These are phyloP conservation scores for Galaxias olidus DNA, from an alignment of 2,797 vertebrate genomes.

Conservation along the genomic window DNA sequence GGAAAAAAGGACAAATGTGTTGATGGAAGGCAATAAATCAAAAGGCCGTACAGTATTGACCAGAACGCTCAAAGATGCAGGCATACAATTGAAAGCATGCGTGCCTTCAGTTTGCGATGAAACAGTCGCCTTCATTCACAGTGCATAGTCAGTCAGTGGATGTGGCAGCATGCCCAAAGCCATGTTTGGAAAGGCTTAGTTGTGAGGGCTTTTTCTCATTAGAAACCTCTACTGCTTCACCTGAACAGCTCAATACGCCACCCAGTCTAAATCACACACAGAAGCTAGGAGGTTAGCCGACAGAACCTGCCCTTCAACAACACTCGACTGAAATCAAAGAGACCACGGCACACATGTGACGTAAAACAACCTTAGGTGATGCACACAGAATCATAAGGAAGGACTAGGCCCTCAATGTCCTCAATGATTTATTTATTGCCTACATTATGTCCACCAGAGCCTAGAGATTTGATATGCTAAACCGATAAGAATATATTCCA, in stretches of 20 bases:
- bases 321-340: slow-evolving; percentile 10
- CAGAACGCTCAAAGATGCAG: no score
- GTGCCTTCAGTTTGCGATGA: slow-evolving; percentile 7
- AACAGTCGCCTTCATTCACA: slow-evolving; percentile 16
- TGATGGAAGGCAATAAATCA: background rate
- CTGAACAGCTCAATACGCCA: slow-evolving; percentile 1
- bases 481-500: no score
- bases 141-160: slow-evolving; percentile 17
- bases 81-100: background rate
- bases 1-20: slow-evolving; percentile 17
- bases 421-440: no score
- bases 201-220: slow-evolving; percentile 11
- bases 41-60: no score
- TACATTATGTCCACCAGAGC: no score
- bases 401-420: no score
- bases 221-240: slow-evolving; percentile 4
- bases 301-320: background rate
- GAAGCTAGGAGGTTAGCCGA: background rate
- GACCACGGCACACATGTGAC: slow-evolving; percentile 25
- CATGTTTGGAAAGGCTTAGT: background rate
- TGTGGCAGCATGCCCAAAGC: background rate
- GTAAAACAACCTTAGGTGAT: background rate
- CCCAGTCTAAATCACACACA: slow-evolving; percentile 15
- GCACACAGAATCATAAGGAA: no score
- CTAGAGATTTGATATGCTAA: no score